Evolutionary conservation across 2,113 vertebrate genomes (phyloP).

Genomic region (Agelaius phoeniceus): DNA sequence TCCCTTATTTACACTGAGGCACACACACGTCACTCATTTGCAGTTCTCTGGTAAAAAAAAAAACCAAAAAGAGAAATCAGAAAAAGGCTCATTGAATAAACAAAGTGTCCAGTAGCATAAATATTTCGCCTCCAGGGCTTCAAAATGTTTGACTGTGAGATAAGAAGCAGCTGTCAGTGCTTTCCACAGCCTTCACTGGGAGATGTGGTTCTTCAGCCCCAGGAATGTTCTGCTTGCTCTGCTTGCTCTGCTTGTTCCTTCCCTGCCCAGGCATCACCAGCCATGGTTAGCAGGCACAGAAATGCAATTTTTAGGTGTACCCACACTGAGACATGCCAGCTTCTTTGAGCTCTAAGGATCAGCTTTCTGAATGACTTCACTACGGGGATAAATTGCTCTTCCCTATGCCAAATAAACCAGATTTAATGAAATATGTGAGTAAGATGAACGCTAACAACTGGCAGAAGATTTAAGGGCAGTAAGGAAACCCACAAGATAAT

Average conservation of each 20-base stretch:
- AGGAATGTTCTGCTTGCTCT: background rate
- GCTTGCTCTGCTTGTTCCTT: background rate
- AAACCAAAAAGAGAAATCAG: background rate
- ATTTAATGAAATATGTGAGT: background rate
- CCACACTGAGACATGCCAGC: background rate
- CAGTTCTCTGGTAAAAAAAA: background rate
- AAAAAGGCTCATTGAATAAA: slow-evolving; percentile 34
- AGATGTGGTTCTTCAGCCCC: background rate
- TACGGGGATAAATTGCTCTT: background rate
- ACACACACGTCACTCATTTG: background rate
- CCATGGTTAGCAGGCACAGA: background rate
- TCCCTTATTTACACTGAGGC: slow-evolving; percentile 4
- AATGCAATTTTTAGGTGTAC: background rate
- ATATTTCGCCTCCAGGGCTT: slow-evolving; percentile 30
- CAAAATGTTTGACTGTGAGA: slow-evolving; percentile 14
- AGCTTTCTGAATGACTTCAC: background rate
- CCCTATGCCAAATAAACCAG: background rate
- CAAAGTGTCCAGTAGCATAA: slow-evolving; percentile 53
- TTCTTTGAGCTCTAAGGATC: background rate
- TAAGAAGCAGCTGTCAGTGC: slow-evolving; percentile 50
- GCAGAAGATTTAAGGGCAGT: background rate
- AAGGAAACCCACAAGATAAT: background rate
- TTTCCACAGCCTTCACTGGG: background rate
- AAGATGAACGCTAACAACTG: background rate
- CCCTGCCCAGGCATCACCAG: background rate